Percentiles rank a stretch among this genome's conserved stretches.
Conservation (phyloP, 2,797 vertebrate species). For the Hapalemur alaotrensis region DNA sequence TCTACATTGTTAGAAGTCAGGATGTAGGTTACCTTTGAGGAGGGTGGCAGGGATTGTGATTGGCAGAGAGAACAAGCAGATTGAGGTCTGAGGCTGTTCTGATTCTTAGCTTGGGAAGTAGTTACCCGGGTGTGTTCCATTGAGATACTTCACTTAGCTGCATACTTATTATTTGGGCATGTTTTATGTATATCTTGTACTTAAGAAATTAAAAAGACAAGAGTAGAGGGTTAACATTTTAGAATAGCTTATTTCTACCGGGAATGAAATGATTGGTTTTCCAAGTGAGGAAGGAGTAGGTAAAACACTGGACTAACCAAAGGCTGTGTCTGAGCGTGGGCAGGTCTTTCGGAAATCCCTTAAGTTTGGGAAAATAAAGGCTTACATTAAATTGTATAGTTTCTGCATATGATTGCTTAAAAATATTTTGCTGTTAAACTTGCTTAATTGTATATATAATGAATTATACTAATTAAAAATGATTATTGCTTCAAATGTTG, state of each 20-base stretch:
- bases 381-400: not conserved
- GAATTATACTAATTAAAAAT: conserved; percentile 17
- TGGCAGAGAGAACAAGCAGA: not conserved
- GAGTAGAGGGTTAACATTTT: not conserved
- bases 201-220: not conserved
- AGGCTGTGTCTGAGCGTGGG: not conserved
- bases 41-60: not conserved
- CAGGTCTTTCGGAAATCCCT: not conserved
- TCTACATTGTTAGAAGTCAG: not conserved
- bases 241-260: not conserved
- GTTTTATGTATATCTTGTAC: not conserved
- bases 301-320: not conserved
- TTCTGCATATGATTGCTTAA: not conserved
- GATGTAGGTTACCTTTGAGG: not conserved
- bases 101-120: not conserved
- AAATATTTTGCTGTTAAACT: conserved; percentile 25
- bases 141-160: not conserved
- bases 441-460: not conserved
- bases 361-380: not conserved
- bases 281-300: not conserved
- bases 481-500: conserved; percentile 9
- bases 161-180: not conserved
- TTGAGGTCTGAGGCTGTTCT: not conserved
- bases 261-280: not conserved
- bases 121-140: not conserved